phyloP scores from a whole-genome alignment of 2,888 invertebrate species.

The Spodoptera littoralis region DNA sequence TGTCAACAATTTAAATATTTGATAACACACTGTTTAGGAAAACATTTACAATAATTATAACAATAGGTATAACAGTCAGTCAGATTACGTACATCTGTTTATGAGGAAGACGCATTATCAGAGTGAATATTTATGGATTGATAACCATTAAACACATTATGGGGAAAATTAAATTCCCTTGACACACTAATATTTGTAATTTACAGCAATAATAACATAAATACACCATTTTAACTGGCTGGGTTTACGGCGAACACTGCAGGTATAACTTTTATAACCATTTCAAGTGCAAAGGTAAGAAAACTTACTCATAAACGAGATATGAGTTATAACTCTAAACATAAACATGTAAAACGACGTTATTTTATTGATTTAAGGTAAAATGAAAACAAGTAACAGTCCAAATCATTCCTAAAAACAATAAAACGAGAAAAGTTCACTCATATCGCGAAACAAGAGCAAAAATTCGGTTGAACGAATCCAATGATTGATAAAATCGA shows the following conservation, averaged over 20 bases:
- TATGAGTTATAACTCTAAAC: conserved; percentile 15
- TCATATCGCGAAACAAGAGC: conserved; percentile 7
- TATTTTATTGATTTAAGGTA: conserved; percentile 8
- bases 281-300: conserved; percentile 29
- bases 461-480: conserved; percentile 23
- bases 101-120: conserved; percentile 12
- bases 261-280: conserved; percentile 16
- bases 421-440: conserved; percentile 1
- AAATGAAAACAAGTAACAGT: conserved; percentile 17
- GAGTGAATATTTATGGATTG: conserved; percentile 12
- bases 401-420: conserved; percentile 14
- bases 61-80: background rate
- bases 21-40: conserved; percentile 8
- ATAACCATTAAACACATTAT: conserved; percentile 5
- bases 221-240: conserved; percentile 5
- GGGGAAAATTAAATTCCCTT: conserved; percentile 10
- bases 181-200: conserved; percentile 7
- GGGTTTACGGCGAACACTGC: conserved; percentile 11
- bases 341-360: conserved; percentile 12
- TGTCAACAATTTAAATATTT: background rate
- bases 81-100: background rate
- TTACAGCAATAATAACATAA: background rate
- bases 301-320: conserved; percentile 33
- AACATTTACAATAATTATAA: conserved; percentile 7
- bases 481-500: conserved; percentile 39